Base-by-base conservation (phyloP, 2,888 invertebrate species). In the Parnassius apollo region DNA sequence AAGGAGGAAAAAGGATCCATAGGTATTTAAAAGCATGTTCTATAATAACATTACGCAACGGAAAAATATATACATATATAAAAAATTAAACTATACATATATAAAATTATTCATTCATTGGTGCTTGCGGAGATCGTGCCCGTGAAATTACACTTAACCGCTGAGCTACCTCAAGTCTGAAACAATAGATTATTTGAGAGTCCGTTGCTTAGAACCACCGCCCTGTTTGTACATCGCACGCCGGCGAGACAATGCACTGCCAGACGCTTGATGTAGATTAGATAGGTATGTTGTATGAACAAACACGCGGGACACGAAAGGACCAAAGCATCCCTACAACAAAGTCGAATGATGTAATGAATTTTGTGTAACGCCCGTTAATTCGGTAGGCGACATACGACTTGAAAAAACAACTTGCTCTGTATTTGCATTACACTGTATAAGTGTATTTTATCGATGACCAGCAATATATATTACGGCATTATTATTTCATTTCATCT, bases 221-320 rank as follows among this genome's bases (percentile, higher is more conserved):
- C 48, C 18, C 18, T 59, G 57, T 55, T 62, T 59, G 64, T 42
- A 53, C 10, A 48, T 42, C 25, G 58, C 60, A 49, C 45, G 61
- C 56, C 45, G 57, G 35, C 53, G 46, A 61, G 61, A 66, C 66
- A 66, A 66, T 66, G 64, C 64, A 52, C 42, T 46, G 56, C 49
- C 57, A 62, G 51, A 54, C 59, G 55, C 67, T 57, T 64, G 66
- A 69, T 68, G 64, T n/a, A 69, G 71, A 71, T 71, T 66, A 71
- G 70, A 70, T 71, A 68, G 66, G 42, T 63, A 25, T 60, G 54
- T 62, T 63, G 60, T 58, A 65, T 25, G 62, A 60, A 57, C 64
- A 62, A 62, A 59, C 62, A 22, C 46, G 57, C 49, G 59, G 65
- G 62, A 50, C 53, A 50, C 57, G 45, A 44, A 62, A 62, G 57